These are phyloP conservation scores for Homalodisca vitripennis DNA, from an alignment of 1,140 invertebrate species.

Conservation along the genomic window DNA sequence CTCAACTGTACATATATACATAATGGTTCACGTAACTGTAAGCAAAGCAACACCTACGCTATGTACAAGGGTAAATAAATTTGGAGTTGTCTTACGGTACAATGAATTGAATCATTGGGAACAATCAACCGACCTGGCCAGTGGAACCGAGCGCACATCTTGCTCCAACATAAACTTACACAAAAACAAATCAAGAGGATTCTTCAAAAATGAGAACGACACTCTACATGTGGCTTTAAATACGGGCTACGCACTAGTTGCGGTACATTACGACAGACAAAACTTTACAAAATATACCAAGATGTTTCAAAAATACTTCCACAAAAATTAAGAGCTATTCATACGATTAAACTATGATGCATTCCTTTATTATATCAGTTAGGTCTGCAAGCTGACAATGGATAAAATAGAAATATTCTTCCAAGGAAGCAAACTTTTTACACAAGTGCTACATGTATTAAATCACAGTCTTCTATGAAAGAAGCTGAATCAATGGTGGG, in stretches of 20 bases:
- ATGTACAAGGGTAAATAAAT: conserved; percentile 25
- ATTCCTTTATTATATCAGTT: neutral
- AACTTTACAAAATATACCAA: conserved; percentile 20
- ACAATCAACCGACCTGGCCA: neutral
- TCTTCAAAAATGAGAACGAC: neutral
- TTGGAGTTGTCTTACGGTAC: conserved; percentile 24
- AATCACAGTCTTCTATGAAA: conserved; percentile 22
- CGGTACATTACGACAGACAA: conserved; percentile 13
- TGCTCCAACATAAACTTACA: neutral
- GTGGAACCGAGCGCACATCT: neutral
- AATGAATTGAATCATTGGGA: conserved; percentile 23
- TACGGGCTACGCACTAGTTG: neutral
- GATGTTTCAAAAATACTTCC: conserved; percentile 22
- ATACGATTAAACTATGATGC: conserved; percentile 5
- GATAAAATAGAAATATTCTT: neutral
- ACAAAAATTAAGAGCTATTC: conserved; percentile 6
- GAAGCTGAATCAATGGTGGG: conserved; percentile 9
- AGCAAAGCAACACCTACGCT: conserved; percentile 23
- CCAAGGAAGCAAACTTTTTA: neutral
- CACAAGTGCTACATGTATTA: neutral
- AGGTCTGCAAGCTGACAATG: conserved; percentile 10
- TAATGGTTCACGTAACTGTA: neutral
- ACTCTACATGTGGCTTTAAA: neutral
- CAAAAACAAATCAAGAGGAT: neutral
- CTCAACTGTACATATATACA: conserved; percentile 20